Base-by-base conservation (phyloP, 2,113 vertebrate genomes). In the Dasyornis broadbenti region DNA sequence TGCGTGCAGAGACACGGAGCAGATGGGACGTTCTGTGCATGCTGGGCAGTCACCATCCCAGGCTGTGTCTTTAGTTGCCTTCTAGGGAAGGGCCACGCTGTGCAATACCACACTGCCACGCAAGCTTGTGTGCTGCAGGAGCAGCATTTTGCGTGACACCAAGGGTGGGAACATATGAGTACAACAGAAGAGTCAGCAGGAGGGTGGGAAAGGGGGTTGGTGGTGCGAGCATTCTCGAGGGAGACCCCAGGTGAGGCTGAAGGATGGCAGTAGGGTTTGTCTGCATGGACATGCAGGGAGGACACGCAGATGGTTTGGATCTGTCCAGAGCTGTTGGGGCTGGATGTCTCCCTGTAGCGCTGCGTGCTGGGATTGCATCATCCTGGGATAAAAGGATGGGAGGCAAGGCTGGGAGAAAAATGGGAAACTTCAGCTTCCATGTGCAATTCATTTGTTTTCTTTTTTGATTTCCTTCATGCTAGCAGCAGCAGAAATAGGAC, bases 201-300 rank as follows among this genome's bases (percentile, higher is more conserved):
- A 60, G 33, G 33, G 13, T 59, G 77, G 33, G 23, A 17, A 69
- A 15, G 52, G 30, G 20, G 15, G 2, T 4, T 19, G 23, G 3
- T 13, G 57, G 23, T 2, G 10, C 23, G 17, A 4, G n/a, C 3
- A 1, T 22, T 6, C 7, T 33, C 0, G 4, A 10, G 50, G 19
- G 71, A 66, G 13, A 27, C 0, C 33, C 27, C 6, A 2, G 42
- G 44, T 27, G 26, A 9, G 66, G 33, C 71, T 31, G 4, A 21
- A n/a, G 61, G 31, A 3, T 7, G 49, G 53, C 64, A 52, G 30
- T 4, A 6, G 4, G 13, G 18, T 22, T 15, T 42, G 33, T 65
- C 13, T 59, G 47, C 27, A 3, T 0, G 21, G 20, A 4, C 0
- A 0, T 23, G 56, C 65, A 80, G 44, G 28, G n/a, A 35, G 56